Evolutionary conservation across 2,797 vertebrate species (phyloP).

Genomic region (Enteromius trimaculatus): DNA sequence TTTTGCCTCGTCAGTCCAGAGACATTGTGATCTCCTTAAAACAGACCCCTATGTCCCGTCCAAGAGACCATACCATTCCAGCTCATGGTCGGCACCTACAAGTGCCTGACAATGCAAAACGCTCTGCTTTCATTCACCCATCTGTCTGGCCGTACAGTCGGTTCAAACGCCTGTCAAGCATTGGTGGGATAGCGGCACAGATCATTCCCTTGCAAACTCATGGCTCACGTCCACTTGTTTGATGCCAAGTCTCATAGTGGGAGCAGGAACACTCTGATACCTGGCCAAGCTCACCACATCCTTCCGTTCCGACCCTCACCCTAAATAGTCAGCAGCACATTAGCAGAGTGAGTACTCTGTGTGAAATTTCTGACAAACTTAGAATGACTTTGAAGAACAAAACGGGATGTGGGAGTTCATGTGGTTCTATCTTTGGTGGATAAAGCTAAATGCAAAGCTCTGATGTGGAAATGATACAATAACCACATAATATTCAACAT

Average conservation of each 20-base stretch:
- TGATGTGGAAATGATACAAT: slow-evolving; percentile 28
- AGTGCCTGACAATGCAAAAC: slow-evolving; percentile 4
- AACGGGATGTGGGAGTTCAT: slow-evolving; percentile 21
- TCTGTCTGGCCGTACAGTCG: slow-evolving; percentile 8
- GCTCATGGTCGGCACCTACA: background rate
- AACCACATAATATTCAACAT: slow-evolving; percentile 5
- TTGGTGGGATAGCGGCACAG: slow-evolving; percentile 12
- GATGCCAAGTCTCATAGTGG: slow-evolving; percentile 40
- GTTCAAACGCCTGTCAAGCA: slow-evolving; percentile 40
- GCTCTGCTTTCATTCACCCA: slow-evolving; percentile 30
- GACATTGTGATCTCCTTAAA: slow-evolving; percentile 44
- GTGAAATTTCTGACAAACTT: slow-evolving; percentile 36
- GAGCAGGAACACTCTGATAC: slow-evolving; percentile 40
- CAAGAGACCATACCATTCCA: slow-evolving; percentile 28
- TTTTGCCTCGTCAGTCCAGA: background rate
- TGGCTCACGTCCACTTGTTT: slow-evolving; percentile 35
- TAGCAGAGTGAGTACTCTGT: slow-evolving; percentile 16
- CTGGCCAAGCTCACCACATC: slow-evolving; percentile 47
- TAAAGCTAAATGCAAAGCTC: slow-evolving; percentile 8
- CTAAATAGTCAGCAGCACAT: slow-evolving; percentile 41
- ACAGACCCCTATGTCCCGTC: slow-evolving; percentile 18
- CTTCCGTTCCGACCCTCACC: slow-evolving; percentile 38
- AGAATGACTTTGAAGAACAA: slow-evolving; percentile 29
- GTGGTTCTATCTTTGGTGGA: slow-evolving; percentile 9
- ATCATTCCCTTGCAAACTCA: slow-evolving; percentile 23